phyloP scores from a whole-genome alignment of 2,888 invertebrate genomes.

The Polyommatus iphigenia region DNA sequence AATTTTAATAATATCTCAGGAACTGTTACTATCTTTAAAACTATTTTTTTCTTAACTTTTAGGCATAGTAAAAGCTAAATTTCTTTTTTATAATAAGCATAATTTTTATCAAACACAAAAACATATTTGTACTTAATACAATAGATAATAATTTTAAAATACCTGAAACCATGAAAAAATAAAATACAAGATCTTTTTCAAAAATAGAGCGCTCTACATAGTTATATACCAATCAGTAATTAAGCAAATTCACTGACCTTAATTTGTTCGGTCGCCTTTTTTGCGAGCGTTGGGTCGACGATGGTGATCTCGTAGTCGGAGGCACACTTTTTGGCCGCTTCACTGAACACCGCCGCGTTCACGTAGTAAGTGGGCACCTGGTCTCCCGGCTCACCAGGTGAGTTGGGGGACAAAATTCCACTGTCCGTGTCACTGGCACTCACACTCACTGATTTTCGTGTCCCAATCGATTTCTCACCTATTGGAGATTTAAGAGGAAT shows the following conservation, averaged over 20 bases:
- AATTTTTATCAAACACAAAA: too few species aligned
- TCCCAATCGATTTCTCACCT: conserved; percentile 57
- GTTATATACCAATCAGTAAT: not conserved
- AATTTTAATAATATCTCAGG: too few species aligned
- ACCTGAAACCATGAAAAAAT: too few species aligned
- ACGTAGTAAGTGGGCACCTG: conserved; percentile 61
- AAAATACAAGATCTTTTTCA: not conserved
- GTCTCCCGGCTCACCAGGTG: conserved; percentile 78
- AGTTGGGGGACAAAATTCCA: conserved; percentile 82
- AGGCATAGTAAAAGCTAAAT: too few species aligned
- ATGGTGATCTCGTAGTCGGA: conserved; percentile 66
- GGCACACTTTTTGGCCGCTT: conserved; percentile 59
- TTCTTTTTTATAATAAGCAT: too few species aligned
- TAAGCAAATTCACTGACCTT: conserved; percentile 57
- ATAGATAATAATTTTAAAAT: too few species aligned
- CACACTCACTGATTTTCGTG: conserved; percentile 65
- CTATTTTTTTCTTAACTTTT: too few species aligned
- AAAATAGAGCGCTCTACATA: not conserved
- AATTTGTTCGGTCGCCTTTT: conserved; percentile 73
- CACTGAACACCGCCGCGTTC: conserved; percentile 68
- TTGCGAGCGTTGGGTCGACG: conserved; percentile 67
- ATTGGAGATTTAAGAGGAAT: conserved; percentile 62
- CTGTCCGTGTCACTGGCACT: conserved; percentile 83
- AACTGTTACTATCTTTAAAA: too few species aligned
- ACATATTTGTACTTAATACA: too few species aligned